Base-by-base conservation (phyloP, 2,888 invertebrate species). In the Eugnorisma glareosa region DNA sequence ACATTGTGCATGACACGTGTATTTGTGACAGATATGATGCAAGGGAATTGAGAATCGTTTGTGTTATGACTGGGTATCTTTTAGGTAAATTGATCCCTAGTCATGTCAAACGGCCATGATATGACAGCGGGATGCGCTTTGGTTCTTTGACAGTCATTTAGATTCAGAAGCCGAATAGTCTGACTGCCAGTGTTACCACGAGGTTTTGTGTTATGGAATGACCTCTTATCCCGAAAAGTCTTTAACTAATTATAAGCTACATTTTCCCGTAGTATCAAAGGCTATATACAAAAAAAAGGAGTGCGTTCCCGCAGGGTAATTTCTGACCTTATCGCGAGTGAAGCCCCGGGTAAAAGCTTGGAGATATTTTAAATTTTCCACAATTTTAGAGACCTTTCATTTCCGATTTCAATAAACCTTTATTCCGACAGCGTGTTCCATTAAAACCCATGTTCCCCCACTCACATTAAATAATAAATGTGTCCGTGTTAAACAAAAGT, bases 401-500 rank as follows among this genome's bases (percentile, higher is more conserved):
- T 63, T 37, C 15, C 21, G n/a, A 57, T 15, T 48, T 35, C 6
- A 79, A 61, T 24, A 18, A 4, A 7, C 73, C 37, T 37, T 37
- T 48, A 15, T 73, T 73, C 24, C 40, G 37, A n/a, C 48, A 57
- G 13, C 2, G 2, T 63, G 40, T 70, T 54, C 59, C 61, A 82
- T 82, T 82, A 75, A 68, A 57, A 45, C 21, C n/a, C 54, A 61
- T 45, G 76, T 68, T 66, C 18, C 35, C 21, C 15, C 10, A 64
- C 66, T 79, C 35, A 15, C 45, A 35, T 67, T 75, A 28, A 80
- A 67, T 82, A 69, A 73, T 81, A 75, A 82, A 82, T 73, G 66
- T 45, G 51, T 37, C n/a, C 48, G 57, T 70, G 48, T 67, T 57
- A 61, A n/a, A 48, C 71, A 69, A 78, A 40, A 68, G 59, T 75